phyloP scores from a whole-genome alignment of 2,113 vertebrate genomes.

The Urocynchramus pylzowi region DNA sequence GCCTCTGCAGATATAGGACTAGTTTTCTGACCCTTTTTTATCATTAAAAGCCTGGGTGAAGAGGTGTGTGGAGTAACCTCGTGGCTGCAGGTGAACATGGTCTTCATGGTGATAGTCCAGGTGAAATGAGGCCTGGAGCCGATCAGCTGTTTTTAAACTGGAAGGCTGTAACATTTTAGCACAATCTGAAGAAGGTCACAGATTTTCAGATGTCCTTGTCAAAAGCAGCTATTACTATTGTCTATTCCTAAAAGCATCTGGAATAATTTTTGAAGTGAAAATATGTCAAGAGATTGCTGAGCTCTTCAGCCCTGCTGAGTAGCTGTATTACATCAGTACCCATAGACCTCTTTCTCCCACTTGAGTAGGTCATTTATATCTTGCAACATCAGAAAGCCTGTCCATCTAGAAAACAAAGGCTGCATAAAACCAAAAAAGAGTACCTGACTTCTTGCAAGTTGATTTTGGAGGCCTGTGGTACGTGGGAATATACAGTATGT shows the following conservation, averaged over 20 bases:
- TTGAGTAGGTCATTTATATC: background rate
- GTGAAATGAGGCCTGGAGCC: background rate
- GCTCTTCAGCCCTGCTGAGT: background rate
- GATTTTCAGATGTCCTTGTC: background rate
- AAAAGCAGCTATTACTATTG: background rate
- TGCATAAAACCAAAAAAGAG: background rate
- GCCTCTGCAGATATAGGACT: background rate
- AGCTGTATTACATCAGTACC: background rate
- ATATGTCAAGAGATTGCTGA: background rate
- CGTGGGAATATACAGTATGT: background rate
- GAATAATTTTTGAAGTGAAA: background rate
- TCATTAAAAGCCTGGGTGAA: background rate
- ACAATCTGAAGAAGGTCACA: background rate
- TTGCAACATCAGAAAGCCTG: background rate
- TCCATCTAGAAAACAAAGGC: background rate
- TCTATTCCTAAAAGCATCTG: background rate
- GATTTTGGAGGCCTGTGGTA: background rate
- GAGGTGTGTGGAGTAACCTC: background rate
- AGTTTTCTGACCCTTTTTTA: background rate
- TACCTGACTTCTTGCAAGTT: background rate
- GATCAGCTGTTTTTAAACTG: background rate
- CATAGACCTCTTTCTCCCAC: background rate
- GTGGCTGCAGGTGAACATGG: background rate
- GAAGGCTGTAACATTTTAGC: background rate
- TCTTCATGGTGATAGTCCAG: background rate